Conservation (phyloP, 2,797 vertebrate species). For the Hydrolagus colliei region DNA sequence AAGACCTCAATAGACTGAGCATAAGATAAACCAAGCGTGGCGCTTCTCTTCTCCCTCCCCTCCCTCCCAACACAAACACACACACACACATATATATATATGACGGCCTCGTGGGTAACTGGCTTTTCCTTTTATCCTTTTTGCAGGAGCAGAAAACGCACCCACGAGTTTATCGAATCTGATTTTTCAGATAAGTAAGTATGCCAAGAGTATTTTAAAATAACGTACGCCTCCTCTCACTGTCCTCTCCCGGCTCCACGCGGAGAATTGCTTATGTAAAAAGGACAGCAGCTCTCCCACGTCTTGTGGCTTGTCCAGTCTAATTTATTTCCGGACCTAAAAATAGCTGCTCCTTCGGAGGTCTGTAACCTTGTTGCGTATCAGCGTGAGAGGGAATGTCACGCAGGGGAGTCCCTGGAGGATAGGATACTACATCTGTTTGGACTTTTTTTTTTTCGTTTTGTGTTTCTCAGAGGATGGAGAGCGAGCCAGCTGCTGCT, state of each 20-base stretch:
- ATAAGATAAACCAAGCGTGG: no score
- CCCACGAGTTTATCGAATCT: slow-evolving; percentile 69
- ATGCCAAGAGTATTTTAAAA: slow-evolving; percentile 26
- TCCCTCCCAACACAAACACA: no score
- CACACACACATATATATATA: no score
- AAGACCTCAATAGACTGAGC: no score
- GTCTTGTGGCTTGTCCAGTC: slow-evolving; percentile 11
- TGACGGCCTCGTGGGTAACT: background rate
- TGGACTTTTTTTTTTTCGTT: no score
- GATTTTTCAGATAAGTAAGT: slow-evolving; percentile 75
- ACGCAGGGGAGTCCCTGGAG: background rate
- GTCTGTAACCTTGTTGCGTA: slow-evolving; percentile 7
- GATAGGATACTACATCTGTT: slow-evolving; percentile 19
- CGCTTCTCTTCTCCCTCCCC: no score
- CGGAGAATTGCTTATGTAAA: background rate
- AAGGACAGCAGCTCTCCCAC: background rate
- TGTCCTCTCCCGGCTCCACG: background rate
- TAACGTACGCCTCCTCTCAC: background rate
- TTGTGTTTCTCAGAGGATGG: no score
- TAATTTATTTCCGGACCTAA: slow-evolving; percentile 25
- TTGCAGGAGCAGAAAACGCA: slow-evolving; percentile 69
- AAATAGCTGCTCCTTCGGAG: slow-evolving; percentile 22
- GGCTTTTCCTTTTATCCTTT: slow-evolving; percentile 41
- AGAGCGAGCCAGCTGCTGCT: no score
- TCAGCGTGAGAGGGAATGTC: background rate